Conservation (phyloP, 2,113 vertebrate species). For the Periophthalmodon schlosseri region DNA sequence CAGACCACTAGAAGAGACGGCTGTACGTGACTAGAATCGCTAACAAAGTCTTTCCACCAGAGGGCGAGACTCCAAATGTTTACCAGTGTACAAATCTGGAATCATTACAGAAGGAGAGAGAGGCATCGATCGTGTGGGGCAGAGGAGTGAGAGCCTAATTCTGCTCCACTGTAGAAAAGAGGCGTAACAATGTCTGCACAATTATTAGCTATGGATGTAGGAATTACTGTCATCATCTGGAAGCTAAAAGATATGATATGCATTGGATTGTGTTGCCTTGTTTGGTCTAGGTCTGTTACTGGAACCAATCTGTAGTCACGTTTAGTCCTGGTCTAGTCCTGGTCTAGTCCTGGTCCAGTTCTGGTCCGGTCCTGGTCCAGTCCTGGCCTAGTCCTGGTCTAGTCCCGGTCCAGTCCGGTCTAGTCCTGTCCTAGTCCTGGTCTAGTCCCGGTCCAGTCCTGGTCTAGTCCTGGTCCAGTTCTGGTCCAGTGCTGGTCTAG, state of each 20-base stretch:
- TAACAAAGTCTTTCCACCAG: neutral
- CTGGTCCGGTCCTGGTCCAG: neutral
- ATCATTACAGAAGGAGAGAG: slow-evolving; percentile 22
- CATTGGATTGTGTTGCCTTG: neutral
- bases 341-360: neutral
- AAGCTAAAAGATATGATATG: neutral
- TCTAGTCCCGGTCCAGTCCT: neutral
- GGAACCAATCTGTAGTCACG: too few relatives aligned
- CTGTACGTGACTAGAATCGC: neutral
- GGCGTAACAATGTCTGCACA: slow-evolving; percentile 84
- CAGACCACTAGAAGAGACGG: neutral
- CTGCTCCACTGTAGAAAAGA: slow-evolving; percentile 83
- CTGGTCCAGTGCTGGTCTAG: neutral
- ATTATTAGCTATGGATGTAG: neutral
- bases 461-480: too few relatives aligned
- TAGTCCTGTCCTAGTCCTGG: neutral
- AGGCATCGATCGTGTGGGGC: slow-evolving; percentile 18
- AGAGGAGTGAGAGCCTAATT: neutral
- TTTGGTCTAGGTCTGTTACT: neutral
- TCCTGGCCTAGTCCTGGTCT: neutral
- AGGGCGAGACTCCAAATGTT: slow-evolving; percentile 15
- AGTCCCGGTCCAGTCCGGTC: neutral
- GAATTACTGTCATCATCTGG: neutral
- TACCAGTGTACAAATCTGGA: slow-evolving; percentile 16
- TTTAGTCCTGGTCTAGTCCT: too few relatives aligned